These are phyloP conservation scores for Parapsyche elsis DNA, from an alignment of 1,140 invertebrate genomes.

Conservation along the genomic window DNA sequence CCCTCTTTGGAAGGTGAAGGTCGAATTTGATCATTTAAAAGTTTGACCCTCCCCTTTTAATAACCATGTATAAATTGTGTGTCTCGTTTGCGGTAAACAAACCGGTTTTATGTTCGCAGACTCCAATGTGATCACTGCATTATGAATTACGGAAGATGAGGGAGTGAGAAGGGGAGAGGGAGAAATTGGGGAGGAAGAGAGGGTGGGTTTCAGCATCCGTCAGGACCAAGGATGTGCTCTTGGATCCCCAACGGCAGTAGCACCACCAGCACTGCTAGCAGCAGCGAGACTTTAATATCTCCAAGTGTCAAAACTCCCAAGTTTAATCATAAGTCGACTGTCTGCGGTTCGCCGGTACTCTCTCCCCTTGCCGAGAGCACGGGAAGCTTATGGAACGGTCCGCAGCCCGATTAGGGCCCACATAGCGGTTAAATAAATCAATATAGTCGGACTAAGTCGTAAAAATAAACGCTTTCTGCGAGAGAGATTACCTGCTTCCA, in stretches of 20 bases:
- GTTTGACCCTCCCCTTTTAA: no score
- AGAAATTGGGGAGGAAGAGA: background rate
- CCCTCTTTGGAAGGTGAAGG: no score
- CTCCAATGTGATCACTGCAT: slow-evolving; percentile 5
- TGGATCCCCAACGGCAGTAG: background rate
- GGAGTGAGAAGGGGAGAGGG: background rate
- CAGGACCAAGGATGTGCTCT: background rate
- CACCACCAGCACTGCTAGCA: background rate
- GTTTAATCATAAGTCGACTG: slow-evolving; percentile 56
- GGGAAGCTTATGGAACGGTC: background rate
- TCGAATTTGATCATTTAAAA: no score
- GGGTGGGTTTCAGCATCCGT: background rate
- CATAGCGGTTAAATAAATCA: no score
- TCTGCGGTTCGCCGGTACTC: slow-evolving; percentile 42
- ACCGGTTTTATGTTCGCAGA: background rate
- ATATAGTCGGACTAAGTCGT: no score
- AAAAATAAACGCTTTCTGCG: no score
- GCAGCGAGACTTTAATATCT: slow-evolving; percentile 37
- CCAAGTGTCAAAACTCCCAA: slow-evolving; percentile 55
- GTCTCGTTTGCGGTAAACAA: background rate
- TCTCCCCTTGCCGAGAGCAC: background rate
- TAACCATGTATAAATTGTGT: background rate
- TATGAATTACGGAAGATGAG: slow-evolving; percentile 6
- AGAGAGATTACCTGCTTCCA: no score
- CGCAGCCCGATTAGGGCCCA: background rate